Base-by-base conservation (phyloP, 2,113 vertebrate genomes). In the Plecotus auritus region DNA sequence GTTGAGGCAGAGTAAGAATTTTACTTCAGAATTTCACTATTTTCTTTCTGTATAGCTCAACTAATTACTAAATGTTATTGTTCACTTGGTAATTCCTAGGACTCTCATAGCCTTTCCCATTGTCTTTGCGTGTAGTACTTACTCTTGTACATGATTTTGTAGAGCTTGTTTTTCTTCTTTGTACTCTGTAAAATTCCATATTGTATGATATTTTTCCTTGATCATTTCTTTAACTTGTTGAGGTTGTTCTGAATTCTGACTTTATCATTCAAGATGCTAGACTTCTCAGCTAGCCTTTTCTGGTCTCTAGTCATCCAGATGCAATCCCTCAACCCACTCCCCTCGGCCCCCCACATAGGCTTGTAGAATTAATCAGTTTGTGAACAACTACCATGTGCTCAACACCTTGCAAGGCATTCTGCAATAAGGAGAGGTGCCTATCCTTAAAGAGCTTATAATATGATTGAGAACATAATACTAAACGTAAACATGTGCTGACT, bases 121-220 rank as follows among this genome's bases (percentile, higher is more conserved):
- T 95, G 83, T 67, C 22, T 84, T 85, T 96, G 64, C 47, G 86
- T 32, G n/a, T 92, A 64, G 13, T 67, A 42, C 56, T 94, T 83
- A 51, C n/a, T 69, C 73, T 81, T 89, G 23, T 78, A 77, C 30
- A 86, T 96, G 81, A 84, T 87, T 93, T 70, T 91, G 28, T 94
- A 89, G 80, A 96, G 93, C 86, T 95, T 95, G 73, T 93, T 97
- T 95, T 94, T 97, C 93, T 95, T 94, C 78, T 92, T 95, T 83
- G 42, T 78, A 73, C 37, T 95, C 11, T 80, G 13, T 88, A 89
- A 66, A 95, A 88, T 37, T 95, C 47, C 10, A 37, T 78, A 78
- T 83, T 96, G 42, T 95, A 40, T 32, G 5, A 74, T 93, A n/a
- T 90, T 69, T 90, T 93, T 22, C 26, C 86, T 81, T 74, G 12